phyloP scores from a whole-genome alignment of 2,888 invertebrate species.

The Ormyrus labotus region DNA sequence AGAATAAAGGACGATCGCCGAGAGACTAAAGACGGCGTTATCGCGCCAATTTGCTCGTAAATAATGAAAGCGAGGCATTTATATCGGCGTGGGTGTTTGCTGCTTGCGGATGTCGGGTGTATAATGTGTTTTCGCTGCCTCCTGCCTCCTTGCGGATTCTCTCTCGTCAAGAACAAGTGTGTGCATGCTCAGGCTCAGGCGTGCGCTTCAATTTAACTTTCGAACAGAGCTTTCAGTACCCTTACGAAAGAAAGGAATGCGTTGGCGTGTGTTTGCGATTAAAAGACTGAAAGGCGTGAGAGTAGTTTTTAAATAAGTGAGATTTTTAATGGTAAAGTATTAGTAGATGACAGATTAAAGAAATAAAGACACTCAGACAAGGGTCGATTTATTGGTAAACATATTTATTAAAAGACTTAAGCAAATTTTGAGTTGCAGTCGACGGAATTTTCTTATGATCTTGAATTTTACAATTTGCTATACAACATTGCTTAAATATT shows the following conservation, averaged over 20 bases:
- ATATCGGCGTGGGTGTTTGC: too few species aligned
- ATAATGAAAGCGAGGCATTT: constrained; percentile 24
- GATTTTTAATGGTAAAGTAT: neutral
- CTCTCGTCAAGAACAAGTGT: too few species aligned
- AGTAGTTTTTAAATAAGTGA: too few species aligned
- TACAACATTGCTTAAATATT: constrained; percentile 40
- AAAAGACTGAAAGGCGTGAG: too few species aligned
- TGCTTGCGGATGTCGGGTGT: too few species aligned
- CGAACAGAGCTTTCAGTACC: neutral
- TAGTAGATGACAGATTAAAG: neutral
- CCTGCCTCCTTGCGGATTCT: too few species aligned
- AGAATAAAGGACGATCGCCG: too few species aligned
- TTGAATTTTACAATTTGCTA: constrained; percentile 40
- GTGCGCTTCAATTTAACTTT: too few species aligned
- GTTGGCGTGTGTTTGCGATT: too few species aligned
- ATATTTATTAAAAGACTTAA: constrained; percentile 49
- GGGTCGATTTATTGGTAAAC: constrained; percentile 43
- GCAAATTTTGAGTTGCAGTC: constrained; percentile 20
- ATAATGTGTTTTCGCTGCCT: too few species aligned
- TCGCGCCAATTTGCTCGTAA: neutral
- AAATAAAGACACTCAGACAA: constrained; percentile 9
- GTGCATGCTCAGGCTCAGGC: too few species aligned
- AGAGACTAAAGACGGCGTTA: too few species aligned
- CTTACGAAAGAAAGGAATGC: constrained; percentile 11
- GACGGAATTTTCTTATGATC: constrained; percentile 25